These are phyloP conservation scores for Istiophorus platypterus DNA, from an alignment of 2,113 vertebrate genomes.

Conservation along the genomic window DNA sequence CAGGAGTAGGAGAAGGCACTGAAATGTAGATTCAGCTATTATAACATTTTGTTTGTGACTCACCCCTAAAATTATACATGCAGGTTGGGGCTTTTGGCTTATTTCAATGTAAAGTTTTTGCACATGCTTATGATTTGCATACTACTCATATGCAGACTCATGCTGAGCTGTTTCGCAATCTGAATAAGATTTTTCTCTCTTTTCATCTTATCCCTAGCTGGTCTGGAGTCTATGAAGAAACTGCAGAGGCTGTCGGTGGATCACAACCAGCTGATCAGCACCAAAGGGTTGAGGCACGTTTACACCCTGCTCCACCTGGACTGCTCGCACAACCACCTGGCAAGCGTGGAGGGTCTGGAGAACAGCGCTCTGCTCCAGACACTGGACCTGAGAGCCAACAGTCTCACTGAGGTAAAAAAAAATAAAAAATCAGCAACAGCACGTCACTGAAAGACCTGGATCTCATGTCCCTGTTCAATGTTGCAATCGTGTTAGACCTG, in stretches of 20 bases:
- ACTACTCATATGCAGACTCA: neutral
- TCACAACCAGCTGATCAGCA: constrained; percentile 94
- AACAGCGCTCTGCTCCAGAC: constrained; percentile 90
- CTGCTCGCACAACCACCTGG: constrained; percentile 93
- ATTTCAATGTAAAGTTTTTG: neutral
- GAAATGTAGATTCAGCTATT: constrained; percentile 32
- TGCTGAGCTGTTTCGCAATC: neutral
- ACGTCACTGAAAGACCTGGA: neutral
- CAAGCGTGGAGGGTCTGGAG: constrained; percentile 87
- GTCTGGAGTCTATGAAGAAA: constrained; percentile 87
- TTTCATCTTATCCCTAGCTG: constrained; percentile 79
- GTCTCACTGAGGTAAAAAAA: constrained; percentile 88
- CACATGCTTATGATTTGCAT: neutral
- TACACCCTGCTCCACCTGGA: constrained; percentile 89
- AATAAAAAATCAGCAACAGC: neutral
- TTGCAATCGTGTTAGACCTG: neutral
- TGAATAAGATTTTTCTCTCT: neutral
- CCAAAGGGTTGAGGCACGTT: constrained; percentile 86
- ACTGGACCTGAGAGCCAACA: constrained; percentile 92
- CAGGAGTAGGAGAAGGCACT: constrained; percentile 45
- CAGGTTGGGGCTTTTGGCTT: neutral
- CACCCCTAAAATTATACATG: neutral
- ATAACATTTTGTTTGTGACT: neutral
- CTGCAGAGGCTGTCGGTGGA: constrained; percentile 90
- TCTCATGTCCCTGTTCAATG: neutral